Evolutionary conservation across 2,113 vertebrate species (phyloP), one percentile per base, ranked within the genome.

Genomic region (Oophaga pumilio): DNA sequence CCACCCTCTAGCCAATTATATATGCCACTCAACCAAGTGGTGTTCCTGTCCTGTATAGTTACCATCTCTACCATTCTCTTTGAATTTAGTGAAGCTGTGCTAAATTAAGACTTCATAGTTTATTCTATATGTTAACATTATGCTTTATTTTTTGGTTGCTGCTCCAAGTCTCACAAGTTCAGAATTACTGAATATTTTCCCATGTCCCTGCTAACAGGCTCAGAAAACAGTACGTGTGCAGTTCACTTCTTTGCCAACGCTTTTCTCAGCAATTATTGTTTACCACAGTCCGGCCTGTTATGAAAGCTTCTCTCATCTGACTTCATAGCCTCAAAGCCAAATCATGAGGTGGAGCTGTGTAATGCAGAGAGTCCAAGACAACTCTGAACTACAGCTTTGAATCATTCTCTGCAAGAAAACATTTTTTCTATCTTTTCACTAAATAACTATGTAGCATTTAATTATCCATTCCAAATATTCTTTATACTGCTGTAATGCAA

Each of bases 151-250:
- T 6, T 12, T 60, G 71, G 15, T 80, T 59, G 52, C 52, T 77
- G 13, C 22, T 52, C 1, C 20, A 76, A 52, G 6, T 24, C 28
- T 28, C 77, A 9, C 53, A 28, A 53, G 8, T n/a, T 4, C 60
- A 80, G 26, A 12, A 62, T 33, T 49, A 81, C 59, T 66, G 33
- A 82, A 28, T 82, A 64, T 82, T 43, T 62, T 68, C 6, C 22
- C 9, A 68, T 82, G 60, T 50, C 52, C 43, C 28, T 52, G 80
- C 20, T 64, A 80, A 33, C 28, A 52, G 20, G 62, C 80, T 52
- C 62, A 82, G 53, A 20, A 82, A 82, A 82, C 60, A 82, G 15
- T 64, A 22, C 20, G 28, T 64, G 57, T 49, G 59, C 28, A 43
- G 59, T 14, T 64, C 14, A 82, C 28, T 24, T 66, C 11, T 43